phyloP scores from a whole-genome alignment of 1,140 invertebrate genomes.

The Drosophila punjabiensis region DNA sequence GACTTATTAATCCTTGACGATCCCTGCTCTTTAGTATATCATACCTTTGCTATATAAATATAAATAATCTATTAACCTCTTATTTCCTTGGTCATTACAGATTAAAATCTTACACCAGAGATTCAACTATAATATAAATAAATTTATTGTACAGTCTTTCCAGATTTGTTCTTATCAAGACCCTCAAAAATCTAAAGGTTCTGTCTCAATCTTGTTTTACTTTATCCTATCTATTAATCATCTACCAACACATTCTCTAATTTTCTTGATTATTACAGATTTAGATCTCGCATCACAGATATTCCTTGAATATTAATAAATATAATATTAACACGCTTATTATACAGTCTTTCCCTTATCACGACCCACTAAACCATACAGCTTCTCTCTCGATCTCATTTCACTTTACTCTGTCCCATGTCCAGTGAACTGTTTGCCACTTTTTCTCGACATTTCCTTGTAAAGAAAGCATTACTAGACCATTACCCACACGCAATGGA shows the following conservation, averaged over 20 bases:
- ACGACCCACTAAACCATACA: constrained; percentile 6
- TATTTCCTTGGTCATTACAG: neutral
- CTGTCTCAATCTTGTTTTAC: too few species aligned
- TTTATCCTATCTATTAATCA: too few species aligned
- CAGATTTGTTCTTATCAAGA: neutral
- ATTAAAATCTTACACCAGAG: neutral
- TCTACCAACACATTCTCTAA: neutral
- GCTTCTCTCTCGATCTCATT: neutral
- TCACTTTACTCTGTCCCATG: neutral
- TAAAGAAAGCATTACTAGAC: constrained; percentile 1
- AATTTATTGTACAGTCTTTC: too few species aligned
- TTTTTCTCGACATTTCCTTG: constrained; percentile 11
- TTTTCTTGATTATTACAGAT: neutral
- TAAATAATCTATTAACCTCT: neutral
- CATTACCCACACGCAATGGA: constrained; percentile 46
- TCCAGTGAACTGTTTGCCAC: constrained; percentile 7
- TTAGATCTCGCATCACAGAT: neutral
- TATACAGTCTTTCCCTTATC: neutral
- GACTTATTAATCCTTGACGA: too few species aligned
- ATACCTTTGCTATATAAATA: too few species aligned
- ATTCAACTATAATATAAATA: neutral
- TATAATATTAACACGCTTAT: neutral
- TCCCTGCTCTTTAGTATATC: too few species aligned
- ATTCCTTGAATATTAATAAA: neutral
- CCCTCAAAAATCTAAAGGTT: neutral